Base-by-base conservation (phyloP, 1,140 invertebrate species). In the Temnothorax longispinosus region DNA sequence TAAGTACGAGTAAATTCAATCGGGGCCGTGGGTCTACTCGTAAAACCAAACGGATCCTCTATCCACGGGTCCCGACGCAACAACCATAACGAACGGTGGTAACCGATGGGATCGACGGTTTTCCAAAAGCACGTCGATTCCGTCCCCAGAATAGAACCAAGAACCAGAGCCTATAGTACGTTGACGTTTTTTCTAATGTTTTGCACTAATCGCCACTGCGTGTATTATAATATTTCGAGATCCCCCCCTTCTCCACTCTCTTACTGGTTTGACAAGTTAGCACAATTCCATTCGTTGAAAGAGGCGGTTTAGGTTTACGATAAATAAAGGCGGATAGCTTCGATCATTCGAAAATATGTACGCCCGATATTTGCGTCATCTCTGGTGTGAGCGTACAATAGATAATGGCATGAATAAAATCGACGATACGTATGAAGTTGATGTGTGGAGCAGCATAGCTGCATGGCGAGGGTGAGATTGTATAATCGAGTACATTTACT, bases 1-100 rank as follows among this genome's bases (percentile, higher is more conserved):
- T 74, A 96, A 96, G 93, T 96, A 96, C 93, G 95, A 96, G 92
- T 95, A 95, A 95, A 94, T 93, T 93, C 87, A 88, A 85, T n/a
- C 90, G 92, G 91, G 92, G 91, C 91, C 92, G 91, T 91, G 93
- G 93, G 91, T 95, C 91, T 94, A 94, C 91, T 94, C 93, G 92
- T 94, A 93, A 93, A 81, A 81, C 64, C 93, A 93, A 91, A 82
- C 92, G 93, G 94, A 92, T 94, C 87, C 92, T 93, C 90, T 8
- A 71, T 94, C 93, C 94, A 93, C 93, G 91, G 93, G 94, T 94
- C 94, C 94, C 93, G 93, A 93, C 88, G 91, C 87, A 89, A 87
- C 92, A 84, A 91, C 91, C 60, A 88, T 90, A 92, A 89, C 89
- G 88, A 90, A 88, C 87, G 88, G 81, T 88, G 77, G 87, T 92